phyloP scores from a whole-genome alignment of 1,140 invertebrate species.

The Heterodera schachtii region DNA sequence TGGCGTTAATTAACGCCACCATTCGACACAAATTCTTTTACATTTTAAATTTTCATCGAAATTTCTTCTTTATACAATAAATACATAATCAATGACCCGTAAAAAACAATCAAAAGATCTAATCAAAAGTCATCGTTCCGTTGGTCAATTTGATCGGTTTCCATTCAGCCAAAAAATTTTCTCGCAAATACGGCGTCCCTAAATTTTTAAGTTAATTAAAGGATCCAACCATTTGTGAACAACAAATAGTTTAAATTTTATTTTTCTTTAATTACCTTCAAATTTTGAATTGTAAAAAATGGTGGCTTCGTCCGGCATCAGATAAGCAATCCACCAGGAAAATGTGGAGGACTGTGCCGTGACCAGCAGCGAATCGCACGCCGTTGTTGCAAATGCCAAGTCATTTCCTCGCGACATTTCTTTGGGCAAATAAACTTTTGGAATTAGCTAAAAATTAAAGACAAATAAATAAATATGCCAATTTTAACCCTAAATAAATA shows the following conservation, averaged over 20 bases:
- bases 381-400: slow-evolving; percentile 26
- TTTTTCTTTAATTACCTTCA: neutral
- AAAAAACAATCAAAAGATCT: too few species aligned
- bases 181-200: neutral
- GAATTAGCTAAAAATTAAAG: neutral
- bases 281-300: neutral
- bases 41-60: too few species aligned
- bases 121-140: neutral
- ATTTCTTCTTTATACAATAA: too few species aligned
- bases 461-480: neutral
- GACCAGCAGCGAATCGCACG: slow-evolving; percentile 38
- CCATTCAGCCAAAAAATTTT: slow-evolving; percentile 15
- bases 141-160: neutral
- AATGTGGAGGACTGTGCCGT: slow-evolving; percentile 33
- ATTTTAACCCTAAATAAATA: neutral
- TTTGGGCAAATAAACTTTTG: slow-evolving; percentile 22
- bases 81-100: too few species aligned
- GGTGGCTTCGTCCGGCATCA: slow-evolving; percentile 3
- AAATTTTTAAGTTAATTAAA: neutral
- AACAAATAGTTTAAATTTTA: neutral
- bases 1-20: too few species aligned
- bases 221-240: neutral
- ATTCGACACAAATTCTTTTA: too few species aligned
- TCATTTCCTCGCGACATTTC: slow-evolving; percentile 36
- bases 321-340: slow-evolving; percentile 47